Percentiles rank a stretch among this genome's conserved stretches.
These are phyloP conservation scores for Napeogenes inachia DNA, from an alignment of 2,888 invertebrate species.

Conservation along the genomic window DNA sequence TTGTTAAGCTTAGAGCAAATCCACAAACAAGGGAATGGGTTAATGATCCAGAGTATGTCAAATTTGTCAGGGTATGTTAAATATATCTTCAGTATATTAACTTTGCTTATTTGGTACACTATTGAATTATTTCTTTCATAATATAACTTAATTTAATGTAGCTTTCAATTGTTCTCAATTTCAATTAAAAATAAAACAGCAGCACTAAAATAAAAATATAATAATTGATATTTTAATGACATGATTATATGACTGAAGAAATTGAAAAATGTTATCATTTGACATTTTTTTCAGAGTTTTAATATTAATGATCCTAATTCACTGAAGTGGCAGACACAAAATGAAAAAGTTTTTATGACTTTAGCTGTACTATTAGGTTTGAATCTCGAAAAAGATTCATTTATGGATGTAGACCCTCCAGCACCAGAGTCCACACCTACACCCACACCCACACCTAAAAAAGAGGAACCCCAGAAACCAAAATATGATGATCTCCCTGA, in stretches of 20 bases:
- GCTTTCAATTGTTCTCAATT: no score
- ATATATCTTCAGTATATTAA: constrained; percentile 1
- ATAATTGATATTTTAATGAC: no score
- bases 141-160: no score
- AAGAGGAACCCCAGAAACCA: constrained; percentile 74
- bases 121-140: no score
- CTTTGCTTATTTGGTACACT: neutral
- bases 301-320: constrained; percentile 79
- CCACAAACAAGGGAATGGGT: constrained; percentile 83
- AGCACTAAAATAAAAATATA: no score
- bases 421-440: constrained; percentile 53
- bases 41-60: constrained; percentile 85
- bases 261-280: no score
- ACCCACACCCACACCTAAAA: constrained; percentile 69
- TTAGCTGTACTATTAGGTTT: constrained; percentile 83
- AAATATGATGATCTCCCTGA: constrained; percentile 79
- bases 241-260: no score
- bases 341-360: constrained; percentile 59
- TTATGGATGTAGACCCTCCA: constrained; percentile 70
- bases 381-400: constrained; percentile 58
- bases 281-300: constrained; percentile 58
- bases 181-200: no score
- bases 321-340: constrained; percentile 37
- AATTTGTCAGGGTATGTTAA: constrained; percentile 72
- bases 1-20: constrained; percentile 80